A percentile compares a stretch with the other conserved stretches of the same genome.
These are phyloP conservation scores for Probosciger aterrimus DNA, from an alignment of 2,113 vertebrate genomes.

Conservation along the genomic window DNA sequence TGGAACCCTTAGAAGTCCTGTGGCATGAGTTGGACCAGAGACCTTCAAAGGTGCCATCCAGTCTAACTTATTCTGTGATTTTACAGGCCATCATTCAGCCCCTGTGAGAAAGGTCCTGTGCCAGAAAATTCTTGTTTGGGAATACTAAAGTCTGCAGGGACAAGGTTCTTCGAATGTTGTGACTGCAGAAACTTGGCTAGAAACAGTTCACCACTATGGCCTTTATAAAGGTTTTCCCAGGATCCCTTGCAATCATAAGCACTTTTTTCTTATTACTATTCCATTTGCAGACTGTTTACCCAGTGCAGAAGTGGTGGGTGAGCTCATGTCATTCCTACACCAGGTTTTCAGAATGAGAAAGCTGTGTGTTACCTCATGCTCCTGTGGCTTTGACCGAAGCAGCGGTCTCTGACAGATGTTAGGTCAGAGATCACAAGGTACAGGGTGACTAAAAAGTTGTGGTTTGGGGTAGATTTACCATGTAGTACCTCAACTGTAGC, in stretches of 20 bases:
- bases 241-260: not conserved
- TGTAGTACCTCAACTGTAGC: not conserved
- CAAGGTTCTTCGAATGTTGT: not conserved
- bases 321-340: slow-evolving; percentile 27
- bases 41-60: not conserved
- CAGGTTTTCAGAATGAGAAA: slow-evolving; percentile 27
- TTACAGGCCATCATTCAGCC: not conserved
- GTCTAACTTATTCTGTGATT: not conserved
- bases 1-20: not conserved
- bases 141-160: not conserved
- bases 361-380: slow-evolving; percentile 1
- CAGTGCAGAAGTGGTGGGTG: slow-evolving; percentile 5
- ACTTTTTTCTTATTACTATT: not conserved
- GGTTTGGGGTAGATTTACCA: not conserved
- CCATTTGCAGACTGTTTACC: slow-evolving; percentile 7
- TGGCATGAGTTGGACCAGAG: not conserved
- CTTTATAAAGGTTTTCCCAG: not conserved
- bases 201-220: not conserved
- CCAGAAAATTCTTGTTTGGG: not conserved
- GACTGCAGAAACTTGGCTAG: not conserved
- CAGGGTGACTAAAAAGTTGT: not conserved
- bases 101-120: not conserved
- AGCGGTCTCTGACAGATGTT: not conserved
- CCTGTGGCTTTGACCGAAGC: slow-evolving; percentile 11
- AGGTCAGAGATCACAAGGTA: slow-evolving; percentile 5